These are phyloP conservation scores for Micromys minutus DNA, from an alignment of 2,113 vertebrate species.

Conservation along the genomic window DNA sequence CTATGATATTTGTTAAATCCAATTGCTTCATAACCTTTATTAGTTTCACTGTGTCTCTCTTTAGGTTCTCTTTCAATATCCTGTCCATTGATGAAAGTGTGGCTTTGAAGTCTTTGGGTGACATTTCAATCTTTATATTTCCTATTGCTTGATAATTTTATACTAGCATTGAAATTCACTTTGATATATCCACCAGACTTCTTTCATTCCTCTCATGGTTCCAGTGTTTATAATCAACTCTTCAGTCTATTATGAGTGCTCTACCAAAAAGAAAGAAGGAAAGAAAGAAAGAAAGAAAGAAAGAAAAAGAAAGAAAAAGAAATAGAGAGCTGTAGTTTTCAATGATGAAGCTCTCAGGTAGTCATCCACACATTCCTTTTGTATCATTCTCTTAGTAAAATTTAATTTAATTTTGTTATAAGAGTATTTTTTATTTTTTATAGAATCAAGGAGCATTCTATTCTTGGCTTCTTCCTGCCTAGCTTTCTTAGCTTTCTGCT, in stretches of 20 bases:
- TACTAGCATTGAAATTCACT: not conserved
- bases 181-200: not conserved
- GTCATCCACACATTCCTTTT: not conserved
- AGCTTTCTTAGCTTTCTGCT: not conserved
- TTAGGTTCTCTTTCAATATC: too few relatives aligned
- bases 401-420: not conserved
- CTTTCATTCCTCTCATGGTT: too few relatives aligned
- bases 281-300: rapidly evolving
- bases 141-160: not conserved
- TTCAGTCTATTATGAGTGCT: not conserved
- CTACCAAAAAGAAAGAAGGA: not conserved
- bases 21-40: too few relatives aligned
- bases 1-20: too few relatives aligned
- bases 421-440: not conserved
- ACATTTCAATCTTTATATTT: not conserved
- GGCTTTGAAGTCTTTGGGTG: too few relatives aligned
- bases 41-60: too few relatives aligned
- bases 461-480: too few relatives aligned
- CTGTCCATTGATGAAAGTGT: too few relatives aligned
- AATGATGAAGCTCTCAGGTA: not conserved
- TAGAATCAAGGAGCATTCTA: not conserved
- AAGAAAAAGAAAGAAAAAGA: too few relatives aligned
- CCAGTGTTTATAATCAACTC: not conserved
- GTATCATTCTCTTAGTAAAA: not conserved
- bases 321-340: not conserved